A percentile compares a stretch with the other conserved stretches of the same genome.
phyloP scores from a whole-genome alignment of 2,113 vertebrate genomes.

The Pan paniscus region DNA sequence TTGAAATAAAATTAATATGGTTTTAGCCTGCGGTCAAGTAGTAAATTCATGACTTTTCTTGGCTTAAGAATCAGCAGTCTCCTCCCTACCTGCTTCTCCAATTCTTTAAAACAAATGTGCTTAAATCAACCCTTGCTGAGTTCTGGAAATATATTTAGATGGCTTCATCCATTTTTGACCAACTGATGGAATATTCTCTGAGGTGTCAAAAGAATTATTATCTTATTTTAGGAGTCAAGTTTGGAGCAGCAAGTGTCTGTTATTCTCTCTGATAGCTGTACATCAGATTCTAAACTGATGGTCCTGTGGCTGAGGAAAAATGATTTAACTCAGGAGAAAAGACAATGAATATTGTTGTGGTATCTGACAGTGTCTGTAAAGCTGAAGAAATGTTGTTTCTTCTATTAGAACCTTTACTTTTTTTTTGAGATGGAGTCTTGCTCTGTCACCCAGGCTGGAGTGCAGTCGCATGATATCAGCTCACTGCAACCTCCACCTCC shows the following conservation, averaged over 20 bases:
- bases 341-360: conserved; percentile 18
- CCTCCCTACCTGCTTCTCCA: not conserved
- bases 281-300: conserved; percentile 58
- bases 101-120: conserved; percentile 40
- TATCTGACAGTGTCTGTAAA: not conserved
- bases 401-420: not conserved
- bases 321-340: conserved; percentile 46
- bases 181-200: conserved; percentile 55
- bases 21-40: conserved; percentile 74
- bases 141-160: conserved; percentile 54
- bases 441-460: too few species aligned
- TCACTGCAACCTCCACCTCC: too few species aligned
- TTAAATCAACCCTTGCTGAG: conserved; percentile 59
- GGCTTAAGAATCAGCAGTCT: conserved; percentile 49
- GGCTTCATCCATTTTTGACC: conserved; percentile 67
- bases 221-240: conserved; percentile 77
- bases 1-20: conserved; percentile 79
- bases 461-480: too few species aligned
- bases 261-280: conserved; percentile 62
- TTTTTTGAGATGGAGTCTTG: too few species aligned
- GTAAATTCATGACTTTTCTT: conserved; percentile 75
- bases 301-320: conserved; percentile 2
- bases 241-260: conserved; percentile 76
- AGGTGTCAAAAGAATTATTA: conserved; percentile 70
- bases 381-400: not conserved